Conservation (phyloP, 2,888 invertebrate genomes). For the Xanthorhoe spadicearia region DNA sequence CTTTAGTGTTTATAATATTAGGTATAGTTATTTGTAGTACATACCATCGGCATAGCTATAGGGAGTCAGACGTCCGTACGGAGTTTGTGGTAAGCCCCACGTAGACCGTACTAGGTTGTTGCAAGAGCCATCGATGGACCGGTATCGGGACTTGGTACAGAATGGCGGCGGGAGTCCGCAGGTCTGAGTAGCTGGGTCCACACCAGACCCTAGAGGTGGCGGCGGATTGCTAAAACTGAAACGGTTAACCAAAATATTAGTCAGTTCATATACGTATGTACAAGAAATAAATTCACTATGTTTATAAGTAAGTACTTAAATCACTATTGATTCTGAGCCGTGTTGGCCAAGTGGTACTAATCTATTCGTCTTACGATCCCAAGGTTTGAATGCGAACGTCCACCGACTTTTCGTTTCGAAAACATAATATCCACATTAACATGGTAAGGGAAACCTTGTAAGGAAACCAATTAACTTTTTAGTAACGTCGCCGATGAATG, state of each 20-base stretch:
- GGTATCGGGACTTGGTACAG: constrained; percentile 86
- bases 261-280: background rate
- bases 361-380: no score
- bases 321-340: no score
- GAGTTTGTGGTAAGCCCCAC: constrained; percentile 91
- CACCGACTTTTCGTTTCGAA: no score
- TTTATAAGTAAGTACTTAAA: no score
- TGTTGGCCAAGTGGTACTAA: no score
- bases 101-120: constrained; percentile 94
- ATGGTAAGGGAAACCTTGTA: no score
- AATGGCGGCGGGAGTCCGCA: constrained; percentile 79
- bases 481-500: no score
- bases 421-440: no score
- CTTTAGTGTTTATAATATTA: no score
- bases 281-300: no score
- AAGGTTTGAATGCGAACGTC: no score
- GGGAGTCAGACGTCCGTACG: constrained; percentile 87
- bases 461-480: no score
- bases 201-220: constrained; percentile 67
- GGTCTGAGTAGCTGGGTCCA: constrained; percentile 74
- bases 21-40: constrained; percentile 35
- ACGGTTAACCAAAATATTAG: background rate
- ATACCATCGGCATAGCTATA: constrained; percentile 89
- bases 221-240: constrained; percentile 77
- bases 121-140: constrained; percentile 94